Percentiles rank a stretch among this genome's conserved stretches.
Evolutionary conservation across 2,888 invertebrate species (phyloP).

Genomic region (Elysia crispata): DNA sequence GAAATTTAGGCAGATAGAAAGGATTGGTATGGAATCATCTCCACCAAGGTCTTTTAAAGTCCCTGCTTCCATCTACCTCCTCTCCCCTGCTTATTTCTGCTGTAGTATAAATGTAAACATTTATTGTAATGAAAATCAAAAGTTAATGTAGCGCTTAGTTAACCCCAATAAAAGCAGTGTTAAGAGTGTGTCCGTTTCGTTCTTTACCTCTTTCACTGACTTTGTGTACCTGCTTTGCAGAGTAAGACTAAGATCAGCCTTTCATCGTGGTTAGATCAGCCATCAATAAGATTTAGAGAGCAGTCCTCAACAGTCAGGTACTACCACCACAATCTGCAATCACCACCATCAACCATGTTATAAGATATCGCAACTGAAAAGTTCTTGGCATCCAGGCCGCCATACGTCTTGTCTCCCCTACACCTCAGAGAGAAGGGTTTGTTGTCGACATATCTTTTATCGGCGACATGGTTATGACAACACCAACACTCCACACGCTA

Average conservation of each 20-base stretch:
- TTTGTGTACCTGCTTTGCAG: conserved; percentile 49
- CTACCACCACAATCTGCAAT: conserved; percentile 41
- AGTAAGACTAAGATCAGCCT: conserved; percentile 48
- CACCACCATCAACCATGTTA: conserved; percentile 47
- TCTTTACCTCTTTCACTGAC: conserved; percentile 39
- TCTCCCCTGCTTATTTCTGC: too few relatives aligned
- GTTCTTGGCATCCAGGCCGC: conserved; percentile 35
- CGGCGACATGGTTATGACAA: neutral
- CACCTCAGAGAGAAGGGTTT: too few relatives aligned
- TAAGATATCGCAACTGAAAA: conserved; percentile 42
- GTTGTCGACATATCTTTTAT: neutral
- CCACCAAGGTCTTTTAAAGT: too few relatives aligned
- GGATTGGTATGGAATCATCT: too few relatives aligned
- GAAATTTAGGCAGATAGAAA: too few relatives aligned
- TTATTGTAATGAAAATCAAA: neutral
- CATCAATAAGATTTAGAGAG: conserved; percentile 45
- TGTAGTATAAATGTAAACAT: neutral
- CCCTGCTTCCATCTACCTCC: too few relatives aligned
- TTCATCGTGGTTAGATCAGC: conserved; percentile 47
- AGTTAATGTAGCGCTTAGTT: neutral
- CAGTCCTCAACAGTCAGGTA: conserved; percentile 44
- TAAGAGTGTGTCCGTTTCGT: neutral
- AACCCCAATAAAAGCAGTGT: too few relatives aligned
- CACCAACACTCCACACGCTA: neutral
- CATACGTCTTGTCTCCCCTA: too few relatives aligned